Percentiles rank a stretch among this genome's conserved stretches.
These are phyloP conservation scores for Ophonus ardosiacus DNA, from an alignment of 2,888 invertebrate species.

Conservation along the genomic window DNA sequence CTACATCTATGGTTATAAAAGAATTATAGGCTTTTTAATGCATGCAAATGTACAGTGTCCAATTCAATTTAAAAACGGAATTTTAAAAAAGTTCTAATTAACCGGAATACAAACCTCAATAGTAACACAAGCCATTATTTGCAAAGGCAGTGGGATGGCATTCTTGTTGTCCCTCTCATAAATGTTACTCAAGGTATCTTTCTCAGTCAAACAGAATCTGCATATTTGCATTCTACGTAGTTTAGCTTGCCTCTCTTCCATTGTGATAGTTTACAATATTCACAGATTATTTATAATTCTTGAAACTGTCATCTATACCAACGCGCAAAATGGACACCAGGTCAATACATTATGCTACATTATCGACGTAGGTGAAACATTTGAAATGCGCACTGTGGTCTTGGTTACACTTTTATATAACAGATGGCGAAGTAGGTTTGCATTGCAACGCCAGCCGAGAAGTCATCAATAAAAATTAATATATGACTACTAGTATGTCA, in stretches of 20 bases:
- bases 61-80: not conserved
- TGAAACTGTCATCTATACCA: constrained; percentile 55
- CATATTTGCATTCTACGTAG: constrained; percentile 83
- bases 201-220: constrained; percentile 85
- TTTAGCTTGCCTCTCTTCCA: constrained; percentile 81
- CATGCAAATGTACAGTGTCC: not conserved
- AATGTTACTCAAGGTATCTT: constrained; percentile 81
- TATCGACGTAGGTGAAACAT: not conserved
- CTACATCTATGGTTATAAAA: too few species aligned
- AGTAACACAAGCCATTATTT: constrained; percentile 87
- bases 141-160: constrained; percentile 82
- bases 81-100: constrained; percentile 60
- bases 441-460: too few species aligned
- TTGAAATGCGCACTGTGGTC: not conserved
- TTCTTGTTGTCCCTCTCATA: constrained; percentile 82
- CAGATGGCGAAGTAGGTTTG: not conserved
- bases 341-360: constrained; percentile 8
- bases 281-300: constrained; percentile 45
- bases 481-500: too few species aligned
- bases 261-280: constrained; percentile 71
- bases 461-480: too few species aligned
- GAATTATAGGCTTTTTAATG: too few species aligned
- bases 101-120: constrained; percentile 81
- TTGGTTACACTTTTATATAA: not conserved
- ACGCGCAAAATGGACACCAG: constrained; percentile 48